phyloP scores from a whole-genome alignment of 2,113 vertebrate species.

The Cryptomyrus ogoouensis region DNA sequence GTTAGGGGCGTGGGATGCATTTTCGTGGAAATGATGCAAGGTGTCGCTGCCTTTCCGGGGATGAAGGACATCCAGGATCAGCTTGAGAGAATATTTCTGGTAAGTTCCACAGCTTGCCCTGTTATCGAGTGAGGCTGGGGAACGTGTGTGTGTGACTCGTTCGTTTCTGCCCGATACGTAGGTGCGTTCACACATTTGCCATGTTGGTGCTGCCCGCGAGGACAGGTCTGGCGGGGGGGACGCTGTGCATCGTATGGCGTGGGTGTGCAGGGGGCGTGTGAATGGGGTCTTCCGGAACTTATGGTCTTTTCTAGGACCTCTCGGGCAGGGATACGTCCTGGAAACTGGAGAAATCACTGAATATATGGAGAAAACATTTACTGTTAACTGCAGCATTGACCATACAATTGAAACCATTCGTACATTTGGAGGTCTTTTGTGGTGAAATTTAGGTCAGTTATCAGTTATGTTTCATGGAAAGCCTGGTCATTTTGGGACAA shows the following conservation, averaged over 20 bases:
- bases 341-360: not conserved
- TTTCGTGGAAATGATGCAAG: conserved; percentile 98
- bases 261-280: not conserved
- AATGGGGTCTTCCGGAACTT: not conserved
- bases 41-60: conserved; percentile 92
- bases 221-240: not conserved
- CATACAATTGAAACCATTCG: not conserved
- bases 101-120: conserved; percentile 55
- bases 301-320: not conserved
- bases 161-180: not conserved
- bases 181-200: not conserved
- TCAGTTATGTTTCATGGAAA: not conserved
- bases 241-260: not conserved
- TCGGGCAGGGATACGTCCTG: not conserved
- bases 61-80: conserved; percentile 99
- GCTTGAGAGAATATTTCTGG: conserved; percentile 96
- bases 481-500: not conserved
- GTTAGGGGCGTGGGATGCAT: conserved; percentile 94
- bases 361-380: not conserved
- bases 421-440: not conserved
- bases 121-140: not conserved
- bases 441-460: not conserved
- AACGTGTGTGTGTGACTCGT: not conserved
- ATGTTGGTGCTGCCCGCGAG: not conserved
- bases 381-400: not conserved